Percentiles rank a stretch among this genome's conserved stretches.
These are phyloP conservation scores for Bhutanitis thaidina DNA, from an alignment of 2,888 invertebrate species.

Conservation along the genomic window DNA sequence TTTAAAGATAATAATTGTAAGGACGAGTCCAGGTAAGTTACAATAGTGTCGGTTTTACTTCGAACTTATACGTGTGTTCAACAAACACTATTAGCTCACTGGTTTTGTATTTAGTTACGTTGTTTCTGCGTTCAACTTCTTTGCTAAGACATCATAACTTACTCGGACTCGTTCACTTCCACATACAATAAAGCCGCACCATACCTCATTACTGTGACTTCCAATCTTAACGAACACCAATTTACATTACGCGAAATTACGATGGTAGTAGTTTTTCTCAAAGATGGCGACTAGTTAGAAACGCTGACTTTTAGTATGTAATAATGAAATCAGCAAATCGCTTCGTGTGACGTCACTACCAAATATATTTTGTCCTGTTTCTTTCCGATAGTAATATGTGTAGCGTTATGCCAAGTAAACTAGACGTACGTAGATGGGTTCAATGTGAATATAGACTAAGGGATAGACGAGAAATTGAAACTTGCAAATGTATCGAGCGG, in stretches of 20 bases:
- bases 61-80: background rate
- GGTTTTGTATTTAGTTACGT: background rate
- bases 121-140: background rate
- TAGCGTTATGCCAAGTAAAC: constrained; percentile 40
- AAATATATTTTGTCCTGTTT: constrained; percentile 43
- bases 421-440: constrained; percentile 37
- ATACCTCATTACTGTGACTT: constrained; percentile 25
- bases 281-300: constrained; percentile 9
- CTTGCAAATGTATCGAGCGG: constrained; percentile 14
- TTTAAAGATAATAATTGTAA: constrained; percentile 11
- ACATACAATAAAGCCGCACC: constrained; percentile 19
- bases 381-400: constrained; percentile 34
- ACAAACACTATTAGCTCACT: too few relatives aligned
- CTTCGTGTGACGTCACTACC: constrained; percentile 35
- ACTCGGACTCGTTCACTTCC: constrained; percentile 12
- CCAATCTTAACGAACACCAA: constrained; percentile 22
- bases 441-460: constrained; percentile 34
- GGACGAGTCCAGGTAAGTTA: constrained; percentile 8
- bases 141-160: background rate
- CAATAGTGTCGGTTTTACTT: background rate
- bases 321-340: constrained; percentile 7
- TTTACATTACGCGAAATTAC: constrained; percentile 7
- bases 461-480: constrained; percentile 11
- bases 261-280: background rate
- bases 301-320: constrained; percentile 13